A percentile compares a stretch with the other conserved stretches of the same genome.
These are phyloP conservation scores for Pemphredon lugubris DNA, from an alignment of 2,888 invertebrate species.

Conservation along the genomic window DNA sequence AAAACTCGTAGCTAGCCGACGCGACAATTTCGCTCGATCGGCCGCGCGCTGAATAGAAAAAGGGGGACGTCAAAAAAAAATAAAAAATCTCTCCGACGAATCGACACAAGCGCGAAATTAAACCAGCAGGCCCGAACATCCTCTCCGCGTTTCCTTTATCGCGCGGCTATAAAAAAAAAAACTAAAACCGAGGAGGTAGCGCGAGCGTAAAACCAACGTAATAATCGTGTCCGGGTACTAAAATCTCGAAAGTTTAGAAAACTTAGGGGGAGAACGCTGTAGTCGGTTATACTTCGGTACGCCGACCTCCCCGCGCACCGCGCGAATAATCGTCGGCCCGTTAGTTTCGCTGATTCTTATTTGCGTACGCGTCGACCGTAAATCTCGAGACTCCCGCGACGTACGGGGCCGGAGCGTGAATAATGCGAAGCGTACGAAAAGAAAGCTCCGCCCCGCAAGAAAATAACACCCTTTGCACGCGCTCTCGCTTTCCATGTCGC, in stretches of 20 bases:
- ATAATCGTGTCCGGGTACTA: conserved; percentile 19
- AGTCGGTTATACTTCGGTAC: no score
- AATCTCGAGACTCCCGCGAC: neutral
- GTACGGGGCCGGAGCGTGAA: neutral
- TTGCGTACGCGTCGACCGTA: neutral
- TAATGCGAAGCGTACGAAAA: neutral
- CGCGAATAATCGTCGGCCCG: neutral
- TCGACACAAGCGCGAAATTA: conserved; percentile 29
- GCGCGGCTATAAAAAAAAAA: conserved; percentile 12
- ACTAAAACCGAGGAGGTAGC: neutral
- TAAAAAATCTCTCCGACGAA: conserved; percentile 15
- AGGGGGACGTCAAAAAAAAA: neutral
- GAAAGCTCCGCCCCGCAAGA: no score
- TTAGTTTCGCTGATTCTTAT: neutral
- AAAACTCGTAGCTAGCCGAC: neutral
- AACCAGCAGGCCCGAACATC: neutral
- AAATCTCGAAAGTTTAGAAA: neutral
- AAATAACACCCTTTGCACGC: neutral
- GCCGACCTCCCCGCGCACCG: no score
- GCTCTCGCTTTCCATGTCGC: neutral
- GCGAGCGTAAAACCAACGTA: conserved; percentile 11
- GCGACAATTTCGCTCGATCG: conserved; percentile 1
- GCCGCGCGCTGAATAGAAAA: neutral
- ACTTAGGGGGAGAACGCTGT: neutral
- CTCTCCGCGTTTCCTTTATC: conserved; percentile 10